These are phyloP conservation scores for Drymonia ruficornis DNA, from an alignment of 2,888 invertebrate genomes.

Conservation along the genomic window DNA sequence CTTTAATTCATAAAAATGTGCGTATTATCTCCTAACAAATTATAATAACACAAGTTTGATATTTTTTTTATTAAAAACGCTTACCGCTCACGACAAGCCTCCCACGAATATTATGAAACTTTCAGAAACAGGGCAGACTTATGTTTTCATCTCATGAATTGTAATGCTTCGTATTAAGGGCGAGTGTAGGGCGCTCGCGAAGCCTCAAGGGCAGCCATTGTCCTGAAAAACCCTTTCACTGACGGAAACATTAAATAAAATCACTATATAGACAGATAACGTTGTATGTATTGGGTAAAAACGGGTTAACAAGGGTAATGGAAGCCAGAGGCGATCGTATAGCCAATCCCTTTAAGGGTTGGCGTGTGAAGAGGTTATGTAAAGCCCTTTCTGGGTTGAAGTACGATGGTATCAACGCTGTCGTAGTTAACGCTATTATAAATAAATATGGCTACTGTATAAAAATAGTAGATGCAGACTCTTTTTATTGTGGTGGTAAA, in stretches of 20 bases:
- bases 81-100: neutral
- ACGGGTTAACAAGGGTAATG: constrained; percentile 32
- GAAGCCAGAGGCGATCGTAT: constrained; percentile 21
- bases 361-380: constrained; percentile 11
- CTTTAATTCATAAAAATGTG: too few species aligned
- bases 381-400: neutral
- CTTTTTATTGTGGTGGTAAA: too few species aligned
- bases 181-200: neutral
- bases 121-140: constrained; percentile 25
- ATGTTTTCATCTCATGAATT: constrained; percentile 52
- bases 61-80: neutral
- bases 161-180: constrained; percentile 42
- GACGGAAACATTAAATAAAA: constrained; percentile 55
- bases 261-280: constrained; percentile 39
- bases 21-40: too few species aligned
- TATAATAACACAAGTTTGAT: too few species aligned
- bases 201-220: constrained; percentile 34
- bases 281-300: constrained; percentile 32
- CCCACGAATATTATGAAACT: constrained; percentile 28
- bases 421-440: neutral
- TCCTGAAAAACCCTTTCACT: constrained; percentile 40
- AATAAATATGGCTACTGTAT: neutral
- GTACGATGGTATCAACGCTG: neutral
- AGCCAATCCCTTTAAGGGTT: constrained; percentile 21
- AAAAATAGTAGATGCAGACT: too few species aligned